Base-by-base conservation (phyloP, 2,113 vertebrate genomes). In the Tachysurus vachellii region DNA sequence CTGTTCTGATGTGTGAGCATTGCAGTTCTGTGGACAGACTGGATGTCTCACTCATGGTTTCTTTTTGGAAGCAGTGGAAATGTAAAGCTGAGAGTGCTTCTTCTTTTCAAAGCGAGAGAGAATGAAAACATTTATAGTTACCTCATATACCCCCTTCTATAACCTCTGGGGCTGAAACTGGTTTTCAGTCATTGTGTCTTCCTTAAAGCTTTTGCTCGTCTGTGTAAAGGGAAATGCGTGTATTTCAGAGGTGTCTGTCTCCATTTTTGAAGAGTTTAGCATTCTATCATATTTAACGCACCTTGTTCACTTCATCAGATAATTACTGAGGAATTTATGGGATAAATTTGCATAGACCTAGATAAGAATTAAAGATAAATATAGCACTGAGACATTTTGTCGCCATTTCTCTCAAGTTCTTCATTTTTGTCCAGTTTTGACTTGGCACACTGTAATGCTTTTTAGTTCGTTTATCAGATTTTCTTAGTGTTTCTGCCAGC, bases 11-110 rank as follows among this genome's bases (percentile, higher is more conserved):
- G 66, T n/a, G 85, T n/a, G 85, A 86, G 56, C 7, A 36, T 28
- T n/a, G 47, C 21, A 68, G 44, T 28, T 75, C 59, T 79, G 71
- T 83, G 86, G 86, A 84, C 82, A 87, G 86, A 83, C 82, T 87
- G 71, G 10, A 44, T 68, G 82, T 83, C 86, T 87, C 81, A 1
- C 81, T 84, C 12, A 68, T 66, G 86, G 68, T 83, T 87, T 87
- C 31, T 53, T 82, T 68, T 87, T 87, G 86, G 86, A 83, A 82
- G 13, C 17, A 54, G 1, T 76, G n/a, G 2, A 23, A 47, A 50
- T 50, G 16, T 44, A 61, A 75, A n/a, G 57, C 71, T 10, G 28
- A 83, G 14, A 19, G 2, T 9, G 3, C 79, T 57, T 14, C 23
- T 86, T 26, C 44, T 82, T 73, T 36, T 82, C n/a, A 44, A 54